Evolutionary conservation across 1,140 invertebrate species (phyloP).

Genomic region (Zaprionus capensis): DNA sequence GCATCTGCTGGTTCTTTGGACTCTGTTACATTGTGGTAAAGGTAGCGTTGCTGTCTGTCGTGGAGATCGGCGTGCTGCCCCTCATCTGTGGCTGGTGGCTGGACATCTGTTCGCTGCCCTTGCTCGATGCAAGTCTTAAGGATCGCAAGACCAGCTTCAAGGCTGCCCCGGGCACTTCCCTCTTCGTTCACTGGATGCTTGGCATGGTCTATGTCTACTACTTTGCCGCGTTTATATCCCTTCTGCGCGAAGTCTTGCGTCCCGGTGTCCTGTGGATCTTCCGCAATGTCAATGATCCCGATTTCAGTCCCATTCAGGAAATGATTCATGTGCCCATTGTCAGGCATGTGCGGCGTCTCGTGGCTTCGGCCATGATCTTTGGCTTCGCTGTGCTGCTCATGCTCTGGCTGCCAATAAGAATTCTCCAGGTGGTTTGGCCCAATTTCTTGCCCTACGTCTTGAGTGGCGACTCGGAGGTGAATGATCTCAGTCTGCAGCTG

Average conservation of each 20-base stretch:
- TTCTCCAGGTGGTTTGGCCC: conserved; percentile 93
- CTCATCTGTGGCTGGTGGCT: conserved; percentile 99
- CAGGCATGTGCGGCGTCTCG: conserved; percentile 93
- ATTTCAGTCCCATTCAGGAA: conserved; percentile 99
- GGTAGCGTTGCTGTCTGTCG: conserved; percentile 94
- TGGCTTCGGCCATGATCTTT: conserved; percentile 97
- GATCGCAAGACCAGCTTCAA: conserved; percentile 95
- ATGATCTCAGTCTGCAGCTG: conserved; percentile 96
- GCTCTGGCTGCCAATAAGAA: conserved; percentile 96
- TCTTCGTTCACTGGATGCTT: conserved; percentile 99
- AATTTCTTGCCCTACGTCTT: conserved; percentile 97
- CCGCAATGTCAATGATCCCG: conserved; percentile 98
- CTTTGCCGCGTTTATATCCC: conserved; percentile 97
- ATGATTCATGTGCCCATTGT: conserved; percentile 99
- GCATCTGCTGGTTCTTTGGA: conserved; percentile 94
- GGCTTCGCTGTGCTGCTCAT: conserved; percentile 97
- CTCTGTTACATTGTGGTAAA: conserved; percentile 99
- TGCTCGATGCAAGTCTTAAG: conserved; percentile 96
- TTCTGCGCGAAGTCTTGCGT: conserved; percentile 94
- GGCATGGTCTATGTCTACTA: conserved; percentile 99
- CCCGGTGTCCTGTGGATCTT: conserved; percentile 99
- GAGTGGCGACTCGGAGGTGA: conserved; percentile 91
- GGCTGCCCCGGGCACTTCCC: conserved; percentile 95
- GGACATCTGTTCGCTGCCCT: conserved; percentile 97
- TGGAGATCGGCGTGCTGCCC: conserved; percentile 98